Evolutionary conservation across 1,140 invertebrate genomes (phyloP).

Genomic region (Cydia amplana): DNA sequence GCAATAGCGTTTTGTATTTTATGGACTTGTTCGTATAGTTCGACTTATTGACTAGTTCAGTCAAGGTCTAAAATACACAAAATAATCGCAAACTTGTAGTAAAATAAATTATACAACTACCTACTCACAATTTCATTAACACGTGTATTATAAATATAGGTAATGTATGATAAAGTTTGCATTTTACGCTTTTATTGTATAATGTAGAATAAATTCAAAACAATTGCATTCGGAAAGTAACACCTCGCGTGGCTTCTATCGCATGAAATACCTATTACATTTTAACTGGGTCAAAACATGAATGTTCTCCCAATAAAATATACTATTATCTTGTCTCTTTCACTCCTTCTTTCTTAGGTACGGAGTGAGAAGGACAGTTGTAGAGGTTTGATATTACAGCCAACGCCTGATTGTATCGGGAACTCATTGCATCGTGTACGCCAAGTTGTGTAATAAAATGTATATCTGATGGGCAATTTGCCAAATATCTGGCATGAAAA

Average conservation of each 20-base stretch:
- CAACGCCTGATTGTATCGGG: background rate
- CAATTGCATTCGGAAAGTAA: background rate
- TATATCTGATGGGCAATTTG: slow-evolving; percentile 11
- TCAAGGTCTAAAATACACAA: no score
- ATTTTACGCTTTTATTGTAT: background rate
- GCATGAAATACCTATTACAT: background rate
- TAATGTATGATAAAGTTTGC: background rate
- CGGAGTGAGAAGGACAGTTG: background rate
- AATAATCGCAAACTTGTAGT: no score
- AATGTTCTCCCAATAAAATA: background rate
- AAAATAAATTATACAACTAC: no score
- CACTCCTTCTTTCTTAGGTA: background rate
- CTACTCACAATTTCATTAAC: background rate
- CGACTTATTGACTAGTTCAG: background rate
- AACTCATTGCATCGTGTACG: background rate
- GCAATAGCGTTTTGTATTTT: background rate
- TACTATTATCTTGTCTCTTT: background rate
- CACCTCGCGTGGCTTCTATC: background rate
- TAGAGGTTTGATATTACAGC: background rate
- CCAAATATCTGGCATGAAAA: background rate
- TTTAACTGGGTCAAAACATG: background rate
- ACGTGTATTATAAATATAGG: no score
- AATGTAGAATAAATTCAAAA: background rate
- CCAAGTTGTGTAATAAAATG: slow-evolving; percentile 2
- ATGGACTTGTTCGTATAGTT: background rate